Base-by-base conservation (phyloP, 2,888 invertebrate species). In the Trichacis sp. region DNA sequence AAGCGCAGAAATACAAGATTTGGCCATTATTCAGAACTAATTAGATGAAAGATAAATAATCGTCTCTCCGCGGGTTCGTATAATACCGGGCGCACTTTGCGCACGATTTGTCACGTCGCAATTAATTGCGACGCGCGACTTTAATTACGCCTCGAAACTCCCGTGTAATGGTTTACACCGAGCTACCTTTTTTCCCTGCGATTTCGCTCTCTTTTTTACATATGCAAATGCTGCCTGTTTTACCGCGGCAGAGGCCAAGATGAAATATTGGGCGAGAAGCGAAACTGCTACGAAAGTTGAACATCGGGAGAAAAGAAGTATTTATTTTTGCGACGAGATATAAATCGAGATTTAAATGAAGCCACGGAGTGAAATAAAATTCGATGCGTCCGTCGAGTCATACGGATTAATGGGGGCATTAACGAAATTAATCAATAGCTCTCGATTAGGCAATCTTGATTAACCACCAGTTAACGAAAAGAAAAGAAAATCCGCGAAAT, bases 91-190 rank as follows among this genome's bases (percentile, higher is more conserved):
- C 64, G 61, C 64, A 69, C 57, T 57, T 60, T 63, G 64, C 64
- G 64, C 56, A 63, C 73, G 75, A 75, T 75, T 76, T 74, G 75
- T 76, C 75, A 76, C 74, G 74, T 74, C 73, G 72, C 74, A 74
- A 76, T 76, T 76, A 76, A 76, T 76, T 74, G 74, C 73, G 72
- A 72, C 71, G 71, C 71, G 74, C 75, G 73, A 76, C 72, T 73
- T 71, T 69, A 72, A 73, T 72, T 73, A 71, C 69, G 69, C 71
- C 71, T 67, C 52, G 46, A 24, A 17, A 12, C 14, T 14, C 24
- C 8, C 67, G 63, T 58, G 49, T 53, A 50, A 52, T 52, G 56
- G 43, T 36, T 40, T 12, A 30, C 52, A 56, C 47, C 49, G 18
- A 42, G 43, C 52, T 46, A 33, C 19, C 19, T 17, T 33, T 33